Evolutionary conservation across 2,888 invertebrate species (phyloP), one percentile per base, ranked within the genome.

Genomic region (Portevinia maculata): DNA sequence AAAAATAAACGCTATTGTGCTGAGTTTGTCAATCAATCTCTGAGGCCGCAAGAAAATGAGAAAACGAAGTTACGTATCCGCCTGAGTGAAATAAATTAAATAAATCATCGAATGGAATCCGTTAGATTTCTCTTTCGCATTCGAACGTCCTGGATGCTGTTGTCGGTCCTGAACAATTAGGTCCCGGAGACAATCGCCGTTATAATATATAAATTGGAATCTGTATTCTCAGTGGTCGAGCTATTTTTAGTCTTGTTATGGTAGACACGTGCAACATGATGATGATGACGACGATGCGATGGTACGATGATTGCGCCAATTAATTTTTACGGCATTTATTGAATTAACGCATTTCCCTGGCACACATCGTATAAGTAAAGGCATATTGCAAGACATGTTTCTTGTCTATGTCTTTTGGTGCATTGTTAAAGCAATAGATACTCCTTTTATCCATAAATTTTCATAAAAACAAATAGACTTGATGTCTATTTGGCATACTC

Each of bases 301-400:
- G 24, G 52, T 17, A 17, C 55, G 59, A 59, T 71, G 73, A 83
- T 83, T 81, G 76, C 76, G 70, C 76, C 78, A 83, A 78, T 83
- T 81, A 76, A 67, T 83, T 78, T 71, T 78, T 55, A 32, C 62
- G 60, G 70, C 76, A 81, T 76, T 81, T 76, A 81, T 81, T 81
- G 81, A 76, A 70, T 81, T 81, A 81, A 76, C 53, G 76, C 76
- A 76, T 53, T 59, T 39, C 30, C 48, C 46, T 52, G 50, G 60
- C 30, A 59, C 32, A 52, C n/a, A 34, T 39, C n/a, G n/a, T n/a
- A 39, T 41, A 28, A 13, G 59, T 30, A 11, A 44, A 17, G 9
- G 24, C 7, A 19, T 13, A 37, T 19, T n/a, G 48, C 11, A 21
- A 15, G 15, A 46, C 44, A 37, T 13, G 48, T 50, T 55, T 32